phyloP scores from a whole-genome alignment of 2,888 invertebrate species.

The Eupithecia dodoneata region DNA sequence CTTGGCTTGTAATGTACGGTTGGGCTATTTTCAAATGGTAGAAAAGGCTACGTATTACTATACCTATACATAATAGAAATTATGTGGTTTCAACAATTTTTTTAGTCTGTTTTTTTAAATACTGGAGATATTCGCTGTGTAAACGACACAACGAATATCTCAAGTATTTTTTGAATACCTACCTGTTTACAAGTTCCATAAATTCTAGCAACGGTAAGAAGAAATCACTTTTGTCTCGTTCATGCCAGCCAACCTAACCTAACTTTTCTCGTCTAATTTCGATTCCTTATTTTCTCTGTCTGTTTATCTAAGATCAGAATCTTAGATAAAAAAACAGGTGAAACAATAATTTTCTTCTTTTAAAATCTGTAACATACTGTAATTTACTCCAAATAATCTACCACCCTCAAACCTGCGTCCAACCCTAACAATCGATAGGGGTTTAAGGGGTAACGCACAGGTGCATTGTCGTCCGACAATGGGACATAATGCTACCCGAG shows the following conservation, averaged over 20 bases:
- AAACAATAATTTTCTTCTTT: not conserved
- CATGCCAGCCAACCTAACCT: not conserved
- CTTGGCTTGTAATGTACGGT: conserved; percentile 44
- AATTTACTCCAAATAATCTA: not conserved
- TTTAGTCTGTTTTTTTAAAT: too few species aligned
- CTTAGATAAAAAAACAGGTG: not conserved
- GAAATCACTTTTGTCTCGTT: not conserved
- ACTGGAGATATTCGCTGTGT: too few species aligned
- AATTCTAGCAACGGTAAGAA: not conserved
- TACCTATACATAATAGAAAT: too few species aligned
- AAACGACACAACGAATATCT: too few species aligned
- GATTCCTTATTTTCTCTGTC: too few species aligned
- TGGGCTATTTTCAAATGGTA: conserved; percentile 7
- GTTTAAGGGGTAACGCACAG: conserved; percentile 6
- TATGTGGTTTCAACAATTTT: too few species aligned
- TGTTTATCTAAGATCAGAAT: too few species aligned
- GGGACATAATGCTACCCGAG: not conserved
- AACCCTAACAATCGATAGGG: conserved; percentile 7
- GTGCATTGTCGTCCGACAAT: conserved; percentile 3
- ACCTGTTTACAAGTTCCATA: too few species aligned
- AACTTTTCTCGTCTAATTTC: not conserved
- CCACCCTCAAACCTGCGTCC: not conserved
- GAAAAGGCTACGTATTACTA: not conserved
- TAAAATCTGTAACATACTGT: not conserved
- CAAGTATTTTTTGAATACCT: too few species aligned